A percentile compares a stretch with the other conserved stretches of the same genome.
These are phyloP conservation scores for Stenopsyche tienmushanensis DNA, from an alignment of 1,140 invertebrate species.

Conservation along the genomic window DNA sequence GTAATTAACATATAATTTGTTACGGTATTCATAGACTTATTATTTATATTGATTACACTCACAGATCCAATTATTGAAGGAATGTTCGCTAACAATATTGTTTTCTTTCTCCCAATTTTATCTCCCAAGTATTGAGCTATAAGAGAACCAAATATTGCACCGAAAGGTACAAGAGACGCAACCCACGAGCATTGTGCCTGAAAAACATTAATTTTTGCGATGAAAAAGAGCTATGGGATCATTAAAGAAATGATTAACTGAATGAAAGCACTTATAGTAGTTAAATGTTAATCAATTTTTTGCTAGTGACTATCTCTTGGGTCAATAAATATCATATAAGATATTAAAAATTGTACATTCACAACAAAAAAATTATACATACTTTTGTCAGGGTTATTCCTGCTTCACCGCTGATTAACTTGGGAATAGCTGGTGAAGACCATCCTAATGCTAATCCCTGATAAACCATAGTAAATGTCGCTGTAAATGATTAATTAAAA, in stretches of 20 bases:
- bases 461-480: constrained; percentile 51
- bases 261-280: neutral
- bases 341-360: neutral
- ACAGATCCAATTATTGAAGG: constrained; percentile 58
- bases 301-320: neutral
- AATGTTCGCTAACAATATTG: constrained; percentile 59
- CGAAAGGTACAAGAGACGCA: constrained; percentile 66
- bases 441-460: constrained; percentile 52
- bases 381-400: constrained; percentile 49
- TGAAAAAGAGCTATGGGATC: no score
- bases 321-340: no score
- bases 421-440: constrained; percentile 57
- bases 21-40: neutral
- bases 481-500: constrained; percentile 45
- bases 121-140: constrained; percentile 61
- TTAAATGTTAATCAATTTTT: neutral
- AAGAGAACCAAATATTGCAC: constrained; percentile 63
- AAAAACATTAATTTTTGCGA: constrained; percentile 36
- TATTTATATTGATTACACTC: no score
- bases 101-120: constrained; percentile 61
- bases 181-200: constrained; percentile 65
- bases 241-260: neutral
- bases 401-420: constrained; percentile 51
- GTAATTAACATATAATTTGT: no score
- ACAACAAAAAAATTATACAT: constrained; percentile 37